phyloP scores from a whole-genome alignment of 2,797 vertebrate species.

The Potorous gilbertii region DNA sequence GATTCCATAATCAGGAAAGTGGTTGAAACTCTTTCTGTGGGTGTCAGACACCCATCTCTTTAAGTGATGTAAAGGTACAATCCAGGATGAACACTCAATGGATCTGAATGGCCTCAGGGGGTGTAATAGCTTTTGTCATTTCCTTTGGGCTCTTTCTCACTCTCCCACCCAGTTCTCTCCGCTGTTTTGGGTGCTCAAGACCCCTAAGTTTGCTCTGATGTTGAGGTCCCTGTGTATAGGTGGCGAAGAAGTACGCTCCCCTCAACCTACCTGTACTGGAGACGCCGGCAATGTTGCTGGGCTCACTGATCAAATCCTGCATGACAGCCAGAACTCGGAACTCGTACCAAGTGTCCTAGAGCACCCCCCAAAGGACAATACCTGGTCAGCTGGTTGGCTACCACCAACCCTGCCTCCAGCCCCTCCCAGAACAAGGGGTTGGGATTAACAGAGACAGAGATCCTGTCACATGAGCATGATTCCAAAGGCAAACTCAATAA shows the following conservation, averaged over 20 bases:
- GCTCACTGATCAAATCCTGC: constrained; percentile 99
- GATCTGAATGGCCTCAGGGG: not conserved
- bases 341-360: constrained; percentile 98
- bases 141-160: not conserved
- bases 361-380: constrained; percentile 56
- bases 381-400: constrained; percentile 11
- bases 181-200: not conserved
- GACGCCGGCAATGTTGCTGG: constrained; percentile 98
- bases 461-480: not conserved
- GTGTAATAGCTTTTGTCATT: not conserved
- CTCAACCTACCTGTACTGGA: constrained; percentile 94
- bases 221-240: not conserved
- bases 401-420: not conserved
- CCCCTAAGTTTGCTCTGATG: not conserved
- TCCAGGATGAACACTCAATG: not conserved
- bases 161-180: not conserved
- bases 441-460: not conserved
- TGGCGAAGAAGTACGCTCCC: not conserved
- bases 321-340: constrained; percentile 98
- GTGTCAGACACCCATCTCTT: too few relatives aligned
- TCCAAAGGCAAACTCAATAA: not conserved
- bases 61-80: not conserved
- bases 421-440: not conserved
- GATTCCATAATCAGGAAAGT: not conserved
- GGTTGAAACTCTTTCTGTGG: not conserved